Base-by-base conservation (phyloP, 2,113 vertebrate species). In the Mustelus asterias region DNA sequence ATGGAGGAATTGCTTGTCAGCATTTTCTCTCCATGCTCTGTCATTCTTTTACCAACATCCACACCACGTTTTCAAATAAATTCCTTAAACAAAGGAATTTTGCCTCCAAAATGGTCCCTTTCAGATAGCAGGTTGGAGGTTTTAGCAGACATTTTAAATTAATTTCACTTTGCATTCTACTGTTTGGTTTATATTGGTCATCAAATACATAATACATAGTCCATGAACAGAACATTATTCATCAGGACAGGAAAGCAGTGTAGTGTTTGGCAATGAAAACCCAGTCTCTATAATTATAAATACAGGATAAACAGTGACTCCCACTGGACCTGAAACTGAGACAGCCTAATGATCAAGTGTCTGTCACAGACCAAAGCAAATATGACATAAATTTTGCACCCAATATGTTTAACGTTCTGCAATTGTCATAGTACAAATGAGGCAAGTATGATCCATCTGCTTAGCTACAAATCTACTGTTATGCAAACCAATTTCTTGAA, bases 291-390 rank as follows among this genome's bases (percentile, higher is more conserved):
- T 72, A 72, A 48, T 54, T 48, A 72, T 95, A 76, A 90, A 26
- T 70, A 41, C 63, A 94, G 70, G 65, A 69, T 94, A 94, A 69
- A 54, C 94, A 95, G 67, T 13, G 93, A 72, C 65, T 94, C 93
- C 67, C 93, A 94, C 65, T 13, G 44, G 94, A 95, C 94, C 41
- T 76, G 29, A 95, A 95, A 95, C 67, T 70, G 94, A 95, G 67
- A 95, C 22, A 95, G 67, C 14, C 41, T 54, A 13, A 95, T 44
- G 10, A 72, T 76, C 11, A 54, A 54, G 18, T 33, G 69, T 7
- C 94, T 54, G 37, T 67, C n/a, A 93, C 67, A 95, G 41, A 95
- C 8, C 44, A 95, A 95, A 95, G 69, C 70, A 95, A 72, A 95
- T 54, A 11, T 18, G 54, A 72, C 26, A 72, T 29, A 6, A 24